A percentile compares a stretch with the other conserved stretches of the same genome.
These are phyloP conservation scores for Glossophaga mutica DNA, from an alignment of 2,797 vertebrate genomes.

Conservation along the genomic window DNA sequence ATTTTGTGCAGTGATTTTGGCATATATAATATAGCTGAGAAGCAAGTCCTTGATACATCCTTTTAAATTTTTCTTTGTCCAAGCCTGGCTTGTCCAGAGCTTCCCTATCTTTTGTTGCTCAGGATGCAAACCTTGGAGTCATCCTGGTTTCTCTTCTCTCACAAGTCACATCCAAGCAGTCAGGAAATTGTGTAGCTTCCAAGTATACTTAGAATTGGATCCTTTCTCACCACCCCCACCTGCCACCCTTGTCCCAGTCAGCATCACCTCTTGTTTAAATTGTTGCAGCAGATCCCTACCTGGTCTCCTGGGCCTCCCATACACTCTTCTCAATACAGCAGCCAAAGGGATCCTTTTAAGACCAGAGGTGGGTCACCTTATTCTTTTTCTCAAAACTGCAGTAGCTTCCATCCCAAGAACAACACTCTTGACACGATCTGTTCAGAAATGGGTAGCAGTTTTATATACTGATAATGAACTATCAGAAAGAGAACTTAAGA, in stretches of 20 bases:
- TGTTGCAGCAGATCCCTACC: neutral
- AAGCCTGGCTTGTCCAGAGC: neutral
- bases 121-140: neutral
- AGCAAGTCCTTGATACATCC: neutral
- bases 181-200: neutral
- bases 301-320: neutral
- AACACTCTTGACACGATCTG: neutral
- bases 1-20: neutral
- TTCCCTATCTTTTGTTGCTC: neutral
- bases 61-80: neutral
- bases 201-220: neutral
- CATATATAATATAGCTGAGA: neutral
- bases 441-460: no score
- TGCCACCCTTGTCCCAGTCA: no score
- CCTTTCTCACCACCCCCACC: neutral
- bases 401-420: neutral
- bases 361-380: neutral
- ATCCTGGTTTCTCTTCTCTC: neutral
- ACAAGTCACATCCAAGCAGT: neutral
- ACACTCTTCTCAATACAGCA: neutral
- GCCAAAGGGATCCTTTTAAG: neutral
- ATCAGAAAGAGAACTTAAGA: no score
- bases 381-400: neutral
- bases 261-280: neutral
- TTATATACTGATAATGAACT: no score